phyloP scores from a whole-genome alignment of 2,888 invertebrate genomes.

The Ferrisia virgata region DNA sequence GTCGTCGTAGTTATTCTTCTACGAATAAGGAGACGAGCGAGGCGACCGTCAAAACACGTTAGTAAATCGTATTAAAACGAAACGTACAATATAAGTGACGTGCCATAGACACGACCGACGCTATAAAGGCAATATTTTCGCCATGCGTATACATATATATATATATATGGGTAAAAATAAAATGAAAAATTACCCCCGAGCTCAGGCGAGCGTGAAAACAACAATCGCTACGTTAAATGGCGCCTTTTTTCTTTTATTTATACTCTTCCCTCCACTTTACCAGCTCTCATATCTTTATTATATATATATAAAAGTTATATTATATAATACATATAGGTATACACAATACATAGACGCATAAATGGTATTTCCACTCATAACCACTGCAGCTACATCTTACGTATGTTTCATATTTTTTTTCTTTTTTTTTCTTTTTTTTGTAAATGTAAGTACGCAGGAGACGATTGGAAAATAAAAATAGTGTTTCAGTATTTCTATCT shows the following conservation, averaged over 20 bases:
- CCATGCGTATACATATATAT: not conserved
- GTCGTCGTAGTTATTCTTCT: not conserved
- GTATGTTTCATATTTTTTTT: not conserved
- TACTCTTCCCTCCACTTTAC: too few relatives aligned
- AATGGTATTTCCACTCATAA: not conserved
- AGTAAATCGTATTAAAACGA: constrained; percentile 17
- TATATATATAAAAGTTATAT: too few relatives aligned
- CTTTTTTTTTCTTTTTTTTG: not conserved
- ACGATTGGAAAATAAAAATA: not conserved
- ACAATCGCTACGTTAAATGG: constrained; percentile 29
- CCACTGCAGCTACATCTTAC: not conserved
- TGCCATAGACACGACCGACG: not conserved
- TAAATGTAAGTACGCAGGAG: not conserved
- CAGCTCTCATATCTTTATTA: too few relatives aligned
- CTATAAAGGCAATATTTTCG: constrained; percentile 17
- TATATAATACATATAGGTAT: too few relatives aligned
- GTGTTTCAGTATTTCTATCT: not conserved
- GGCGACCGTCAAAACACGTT: not conserved
- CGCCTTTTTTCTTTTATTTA: not conserved
- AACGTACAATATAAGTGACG: not conserved
- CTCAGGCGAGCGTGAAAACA: constrained; percentile 32
- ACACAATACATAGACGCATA: too few relatives aligned
- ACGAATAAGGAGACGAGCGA: not conserved
- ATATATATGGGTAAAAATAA: not conserved
- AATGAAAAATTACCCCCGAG: constrained; percentile 34